Conservation (phyloP, 2,113 vertebrate genomes). For the Triplophysa siluroides region DNA sequence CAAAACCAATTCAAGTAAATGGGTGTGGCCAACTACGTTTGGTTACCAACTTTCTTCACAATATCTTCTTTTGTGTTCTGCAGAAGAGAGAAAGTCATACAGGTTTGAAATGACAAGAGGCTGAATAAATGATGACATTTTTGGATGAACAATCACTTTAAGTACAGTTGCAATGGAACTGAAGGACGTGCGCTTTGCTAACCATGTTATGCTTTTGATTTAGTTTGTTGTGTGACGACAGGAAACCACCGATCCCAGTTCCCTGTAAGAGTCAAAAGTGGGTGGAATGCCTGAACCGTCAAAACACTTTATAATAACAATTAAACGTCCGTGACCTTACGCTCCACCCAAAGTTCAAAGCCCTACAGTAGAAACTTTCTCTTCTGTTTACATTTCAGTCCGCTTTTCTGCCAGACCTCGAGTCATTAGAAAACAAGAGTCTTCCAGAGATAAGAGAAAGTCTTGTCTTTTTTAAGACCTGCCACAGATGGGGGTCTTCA, state of each 20-base stretch:
- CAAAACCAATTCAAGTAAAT: no score
- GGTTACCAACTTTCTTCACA: no score
- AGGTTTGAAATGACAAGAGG: no score
- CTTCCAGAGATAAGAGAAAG: slow-evolving; percentile 68
- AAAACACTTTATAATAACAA: slow-evolving; percentile 7
- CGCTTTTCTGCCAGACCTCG: not conserved
- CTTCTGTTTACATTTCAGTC: slow-evolving; percentile 14
- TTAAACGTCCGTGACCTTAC: slow-evolving; percentile 15
- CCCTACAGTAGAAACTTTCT: slow-evolving; percentile 24
- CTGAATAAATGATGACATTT: no score
- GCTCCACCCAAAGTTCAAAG: slow-evolving; percentile 44
- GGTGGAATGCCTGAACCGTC: not conserved
- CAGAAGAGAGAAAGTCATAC: no score
- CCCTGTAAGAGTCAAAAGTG: slow-evolving; percentile 1
- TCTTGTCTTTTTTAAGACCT: slow-evolving; percentile 48
- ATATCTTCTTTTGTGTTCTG: no score
- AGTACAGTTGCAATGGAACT: not conserved
- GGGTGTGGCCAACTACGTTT: no score
- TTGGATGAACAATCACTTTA: no score
- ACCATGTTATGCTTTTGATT: slow-evolving; percentile 1
- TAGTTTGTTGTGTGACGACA: slow-evolving; percentile 31
- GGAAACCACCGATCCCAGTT: slow-evolving; percentile 14
- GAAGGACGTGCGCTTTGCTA: not conserved
- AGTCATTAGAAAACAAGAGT: slow-evolving; percentile 32
- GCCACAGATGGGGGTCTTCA: slow-evolving; percentile 69